Evolutionary conservation across 2,113 vertebrate genomes (phyloP).

Genomic region (Pteruthius melanotis): DNA sequence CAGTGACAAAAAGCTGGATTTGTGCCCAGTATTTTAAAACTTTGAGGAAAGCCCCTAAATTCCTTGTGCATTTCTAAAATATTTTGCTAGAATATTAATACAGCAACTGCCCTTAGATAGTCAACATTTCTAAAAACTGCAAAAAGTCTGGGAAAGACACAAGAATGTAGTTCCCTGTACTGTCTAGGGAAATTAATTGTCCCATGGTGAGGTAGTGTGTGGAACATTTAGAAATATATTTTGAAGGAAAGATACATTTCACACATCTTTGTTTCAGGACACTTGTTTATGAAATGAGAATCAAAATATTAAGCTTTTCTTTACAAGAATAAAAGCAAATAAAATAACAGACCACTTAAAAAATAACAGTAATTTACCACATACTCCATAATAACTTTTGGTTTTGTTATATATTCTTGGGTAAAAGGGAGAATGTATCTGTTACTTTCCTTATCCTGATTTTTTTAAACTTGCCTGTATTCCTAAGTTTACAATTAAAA

Average conservation of each 20-base stretch:
- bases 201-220: background rate
- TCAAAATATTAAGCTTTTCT: background rate
- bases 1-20: background rate
- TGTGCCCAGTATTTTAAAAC: background rate
- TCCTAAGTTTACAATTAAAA: background rate
- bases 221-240: background rate
- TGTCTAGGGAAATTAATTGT: background rate
- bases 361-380: background rate
- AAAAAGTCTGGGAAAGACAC: background rate
- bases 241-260: background rate
- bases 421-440: background rate
- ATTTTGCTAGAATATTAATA: background rate
- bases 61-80: background rate
- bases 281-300: background rate
- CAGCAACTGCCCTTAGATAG: background rate
- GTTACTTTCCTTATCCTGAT: background rate
- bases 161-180: background rate
- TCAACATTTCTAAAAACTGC: background rate
- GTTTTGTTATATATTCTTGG: background rate
- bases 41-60: background rate
- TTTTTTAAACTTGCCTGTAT: background rate
- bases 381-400: background rate
- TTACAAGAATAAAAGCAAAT: background rate
- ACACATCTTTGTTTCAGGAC: background rate
- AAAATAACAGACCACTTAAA: background rate